phyloP scores from a whole-genome alignment of 2,113 vertebrate species.

The Petroica traversi region DNA sequence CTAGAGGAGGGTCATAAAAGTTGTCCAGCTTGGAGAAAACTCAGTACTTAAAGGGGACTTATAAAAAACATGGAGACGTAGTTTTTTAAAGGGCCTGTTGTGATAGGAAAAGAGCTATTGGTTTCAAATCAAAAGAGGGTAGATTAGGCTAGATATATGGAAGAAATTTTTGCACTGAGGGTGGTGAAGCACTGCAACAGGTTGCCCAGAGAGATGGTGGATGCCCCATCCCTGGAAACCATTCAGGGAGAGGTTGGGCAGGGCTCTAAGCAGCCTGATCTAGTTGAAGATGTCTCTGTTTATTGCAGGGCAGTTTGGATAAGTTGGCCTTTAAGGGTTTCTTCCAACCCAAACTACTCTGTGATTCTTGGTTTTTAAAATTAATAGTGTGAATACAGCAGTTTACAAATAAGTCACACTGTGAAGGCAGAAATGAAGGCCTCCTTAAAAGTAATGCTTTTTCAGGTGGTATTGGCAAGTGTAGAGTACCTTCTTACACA shows the following conservation, averaged over 20 bases:
- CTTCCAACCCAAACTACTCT: not conserved
- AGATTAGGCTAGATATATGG: not conserved
- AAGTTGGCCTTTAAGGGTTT: not conserved
- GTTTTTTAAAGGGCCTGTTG: not conserved
- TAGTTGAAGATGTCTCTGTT: not conserved
- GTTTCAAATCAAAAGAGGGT: not conserved
- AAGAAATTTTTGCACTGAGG: not conserved
- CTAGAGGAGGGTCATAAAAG: not conserved
- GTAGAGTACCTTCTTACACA: not conserved
- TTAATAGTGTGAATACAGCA: not conserved
- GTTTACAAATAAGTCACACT: not conserved
- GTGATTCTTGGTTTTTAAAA: not conserved
- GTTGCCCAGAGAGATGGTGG: not conserved
- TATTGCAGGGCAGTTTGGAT: not conserved
- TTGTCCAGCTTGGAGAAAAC: not conserved
- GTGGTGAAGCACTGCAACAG: not conserved
- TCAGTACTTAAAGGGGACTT: not conserved
- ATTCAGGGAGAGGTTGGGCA: not conserved
- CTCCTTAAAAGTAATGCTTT: not conserved
- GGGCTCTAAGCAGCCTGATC: not conserved
- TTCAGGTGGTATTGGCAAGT: not conserved
- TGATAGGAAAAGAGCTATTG: not conserved
- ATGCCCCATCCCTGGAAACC: not conserved
- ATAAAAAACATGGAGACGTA: not conserved
- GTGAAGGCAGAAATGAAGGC: not conserved